A percentile compares a stretch with the other conserved stretches of the same genome.
These are phyloP conservation scores for Melanargia galathea DNA, from an alignment of 2,888 invertebrate species.

Conservation along the genomic window DNA sequence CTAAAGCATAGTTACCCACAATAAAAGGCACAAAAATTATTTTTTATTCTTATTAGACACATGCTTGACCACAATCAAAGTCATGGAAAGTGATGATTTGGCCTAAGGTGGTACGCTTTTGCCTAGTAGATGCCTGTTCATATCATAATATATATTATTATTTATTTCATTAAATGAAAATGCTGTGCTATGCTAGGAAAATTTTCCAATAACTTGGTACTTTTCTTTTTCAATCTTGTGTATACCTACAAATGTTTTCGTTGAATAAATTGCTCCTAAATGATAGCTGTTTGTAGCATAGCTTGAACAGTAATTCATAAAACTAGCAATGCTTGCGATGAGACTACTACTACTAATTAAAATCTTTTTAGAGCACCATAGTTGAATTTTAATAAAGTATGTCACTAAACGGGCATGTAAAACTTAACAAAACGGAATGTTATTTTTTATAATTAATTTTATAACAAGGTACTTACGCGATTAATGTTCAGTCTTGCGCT, in stretches of 20 bases:
- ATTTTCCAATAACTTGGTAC: no score
- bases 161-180: no score
- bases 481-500: slow-evolving; percentile 8
- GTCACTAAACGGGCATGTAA: neutral
- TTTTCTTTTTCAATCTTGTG: no score
- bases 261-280: neutral
- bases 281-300: neutral
- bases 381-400: neutral
- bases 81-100: no score
- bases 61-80: no score
- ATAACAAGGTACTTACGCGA: neutral
- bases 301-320: neutral
- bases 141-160: no score
- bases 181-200: no score
- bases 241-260: neutral
- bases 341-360: neutral
- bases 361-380: slow-evolving; percentile 4
- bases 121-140: no score
- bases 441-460: neutral
- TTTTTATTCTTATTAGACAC: no score
- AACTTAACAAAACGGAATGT: slow-evolving; percentile 12
- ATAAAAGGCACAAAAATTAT: neutral
- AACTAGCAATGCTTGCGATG: neutral
- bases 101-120: no score
- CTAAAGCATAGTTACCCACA: neutral